Percentiles rank a stretch among this genome's conserved stretches.
Evolutionary conservation across 2,113 vertebrate genomes (phyloP).

Genomic region (Falcunculus frontatus): DNA sequence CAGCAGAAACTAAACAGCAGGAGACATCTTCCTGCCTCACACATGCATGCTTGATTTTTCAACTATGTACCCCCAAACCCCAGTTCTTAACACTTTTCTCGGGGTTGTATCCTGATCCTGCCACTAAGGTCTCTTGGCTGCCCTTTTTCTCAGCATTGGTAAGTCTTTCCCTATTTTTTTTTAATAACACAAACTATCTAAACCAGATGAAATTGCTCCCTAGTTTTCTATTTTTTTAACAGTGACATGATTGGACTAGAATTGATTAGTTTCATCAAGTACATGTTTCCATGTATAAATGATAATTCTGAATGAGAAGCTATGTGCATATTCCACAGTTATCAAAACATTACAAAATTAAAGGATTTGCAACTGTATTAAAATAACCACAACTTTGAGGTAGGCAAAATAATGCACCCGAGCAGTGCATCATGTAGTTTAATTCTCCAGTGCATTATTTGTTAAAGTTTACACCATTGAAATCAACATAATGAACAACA

Average conservation of each 20-base stretch:
- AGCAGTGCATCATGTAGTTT: background rate
- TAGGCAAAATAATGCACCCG: background rate
- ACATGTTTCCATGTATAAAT: background rate
- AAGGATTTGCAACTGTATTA: background rate
- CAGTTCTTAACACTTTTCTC: background rate
- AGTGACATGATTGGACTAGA: background rate
- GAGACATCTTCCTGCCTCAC: background rate
- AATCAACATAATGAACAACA: conserved; percentile 25
- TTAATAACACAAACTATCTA: background rate
- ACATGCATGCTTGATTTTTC: background rate
- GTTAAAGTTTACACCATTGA: background rate
- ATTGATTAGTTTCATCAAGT: background rate
- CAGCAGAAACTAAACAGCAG: background rate
- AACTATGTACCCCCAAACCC: background rate
- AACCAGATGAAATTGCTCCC: background rate
- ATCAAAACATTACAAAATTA: background rate
- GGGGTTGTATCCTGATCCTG: background rate
- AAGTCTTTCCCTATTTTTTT: background rate
- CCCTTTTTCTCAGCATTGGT: background rate
- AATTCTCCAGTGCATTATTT: background rate
- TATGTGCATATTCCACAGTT: background rate
- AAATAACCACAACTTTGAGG: background rate
- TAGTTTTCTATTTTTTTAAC: background rate
- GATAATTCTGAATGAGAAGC: background rate
- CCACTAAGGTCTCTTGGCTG: background rate